Conservation (phyloP, 2,113 vertebrate genomes). For the Scatophagus argus region DNA sequence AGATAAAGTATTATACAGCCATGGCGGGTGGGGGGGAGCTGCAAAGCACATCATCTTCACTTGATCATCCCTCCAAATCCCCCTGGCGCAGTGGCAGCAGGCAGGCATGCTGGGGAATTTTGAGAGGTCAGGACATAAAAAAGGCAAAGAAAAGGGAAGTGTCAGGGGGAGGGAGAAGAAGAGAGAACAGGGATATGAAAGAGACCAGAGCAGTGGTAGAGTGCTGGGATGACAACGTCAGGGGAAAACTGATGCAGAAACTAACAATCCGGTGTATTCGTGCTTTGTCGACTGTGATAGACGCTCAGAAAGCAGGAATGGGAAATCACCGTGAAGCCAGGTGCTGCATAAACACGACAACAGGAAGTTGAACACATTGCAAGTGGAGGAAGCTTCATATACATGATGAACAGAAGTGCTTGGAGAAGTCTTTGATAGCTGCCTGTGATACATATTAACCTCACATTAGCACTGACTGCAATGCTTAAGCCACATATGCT, state of each 20-base stretch:
- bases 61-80: conserved; percentile 74
- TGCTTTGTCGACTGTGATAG: conserved; percentile 61
- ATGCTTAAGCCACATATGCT: conserved; percentile 29
- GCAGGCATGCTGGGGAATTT: conserved; percentile 58
- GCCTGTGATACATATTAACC: conserved; percentile 11
- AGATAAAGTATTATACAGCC: conserved; percentile 60
- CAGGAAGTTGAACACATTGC: conserved; percentile 52
- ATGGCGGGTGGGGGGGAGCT: conserved; percentile 33
- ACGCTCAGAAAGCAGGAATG: conserved; percentile 31
- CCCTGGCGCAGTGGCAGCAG: conserved; percentile 45
- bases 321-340: conserved; percentile 53
- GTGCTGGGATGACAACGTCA: conserved; percentile 54
- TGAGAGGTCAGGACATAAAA: conserved; percentile 71
- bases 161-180: conserved; percentile 22
- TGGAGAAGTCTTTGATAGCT: conserved; percentile 34
- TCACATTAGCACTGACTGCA: conserved; percentile 2
- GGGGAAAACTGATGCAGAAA: conserved; percentile 61
- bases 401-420: conserved; percentile 33
- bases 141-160: conserved; percentile 45
- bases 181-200: conserved; percentile 40
- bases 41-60: conserved; percentile 74
- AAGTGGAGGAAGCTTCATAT: conserved; percentile 13
- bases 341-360: conserved; percentile 47
- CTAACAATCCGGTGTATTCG: conserved; percentile 73
- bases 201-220: conserved; percentile 22